phyloP scores from a whole-genome alignment of 2,113 vertebrate species.

The Peromyscus leucopus region DNA sequence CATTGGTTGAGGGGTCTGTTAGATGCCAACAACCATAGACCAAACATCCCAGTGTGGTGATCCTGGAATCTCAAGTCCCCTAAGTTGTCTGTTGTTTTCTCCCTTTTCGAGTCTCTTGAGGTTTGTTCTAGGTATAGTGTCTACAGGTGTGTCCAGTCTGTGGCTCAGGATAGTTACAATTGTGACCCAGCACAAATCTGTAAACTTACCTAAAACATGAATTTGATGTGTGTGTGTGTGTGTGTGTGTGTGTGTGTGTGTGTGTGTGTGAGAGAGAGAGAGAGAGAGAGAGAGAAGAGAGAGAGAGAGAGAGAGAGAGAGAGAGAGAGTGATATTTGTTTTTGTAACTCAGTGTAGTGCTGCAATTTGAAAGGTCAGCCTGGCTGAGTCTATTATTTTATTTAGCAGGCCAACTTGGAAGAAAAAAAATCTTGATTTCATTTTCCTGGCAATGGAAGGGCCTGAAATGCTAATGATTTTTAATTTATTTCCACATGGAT shows the following conservation, averaged over 20 bases:
- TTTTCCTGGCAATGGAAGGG: not conserved
- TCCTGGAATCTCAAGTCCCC: not conserved
- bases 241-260: not conserved
- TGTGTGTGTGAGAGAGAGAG: no score
- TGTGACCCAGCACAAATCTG: not conserved
- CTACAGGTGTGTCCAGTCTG: not conserved
- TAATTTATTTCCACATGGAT: conserved; percentile 68
- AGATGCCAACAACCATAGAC: not conserved
- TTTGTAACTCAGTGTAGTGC: not conserved
- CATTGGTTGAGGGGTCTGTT: not conserved
- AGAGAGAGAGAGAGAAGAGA: no score
- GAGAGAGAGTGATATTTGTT: no score
- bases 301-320: no score
- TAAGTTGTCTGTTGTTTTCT: not conserved
- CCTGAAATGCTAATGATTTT: conserved; percentile 42
- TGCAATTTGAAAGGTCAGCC: not conserved
- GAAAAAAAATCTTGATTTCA: not conserved
- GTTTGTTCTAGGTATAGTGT: not conserved
- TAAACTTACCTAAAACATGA: not conserved
- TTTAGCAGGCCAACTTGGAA: not conserved
- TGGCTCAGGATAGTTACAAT: not conserved
- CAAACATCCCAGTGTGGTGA: not conserved
- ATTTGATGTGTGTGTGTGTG: not conserved
- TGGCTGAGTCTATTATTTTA: not conserved
- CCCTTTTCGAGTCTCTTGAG: not conserved